Evolutionary conservation across 2,797 vertebrate genomes (phyloP).

Genomic region (Cossypha caffra): DNA sequence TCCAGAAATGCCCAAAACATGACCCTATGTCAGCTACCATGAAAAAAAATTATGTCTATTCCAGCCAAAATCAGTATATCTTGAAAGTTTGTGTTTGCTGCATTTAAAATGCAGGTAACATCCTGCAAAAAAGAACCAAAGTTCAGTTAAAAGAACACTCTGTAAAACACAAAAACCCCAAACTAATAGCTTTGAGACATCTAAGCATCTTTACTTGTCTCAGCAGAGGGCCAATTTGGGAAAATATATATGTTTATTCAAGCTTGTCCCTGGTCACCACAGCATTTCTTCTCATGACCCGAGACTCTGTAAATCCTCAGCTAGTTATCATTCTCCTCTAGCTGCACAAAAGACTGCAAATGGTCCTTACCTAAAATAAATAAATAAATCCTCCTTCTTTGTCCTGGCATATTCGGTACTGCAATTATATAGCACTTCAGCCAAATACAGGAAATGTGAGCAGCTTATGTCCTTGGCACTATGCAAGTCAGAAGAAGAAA

Average conservation of each 20-base stretch:
- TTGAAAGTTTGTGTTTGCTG: neutral
- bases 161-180: neutral
- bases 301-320: neutral
- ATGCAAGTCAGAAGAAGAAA: neutral
- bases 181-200: neutral
- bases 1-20: neutral
- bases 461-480: neutral
- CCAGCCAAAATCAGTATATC: neutral
- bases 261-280: neutral
- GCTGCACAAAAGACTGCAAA: neutral
- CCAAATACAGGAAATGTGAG: neutral
- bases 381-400: neutral
- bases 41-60: neutral
- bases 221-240: neutral
- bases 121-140: neutral
- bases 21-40: rapidly evolving
- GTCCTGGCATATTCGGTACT: neutral
- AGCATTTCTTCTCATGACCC: neutral
- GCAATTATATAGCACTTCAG: neutral
- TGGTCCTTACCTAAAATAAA: neutral
- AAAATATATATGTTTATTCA: neutral
- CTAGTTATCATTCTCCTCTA: neutral
- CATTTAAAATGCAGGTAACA: neutral
- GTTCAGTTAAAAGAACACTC: neutral
- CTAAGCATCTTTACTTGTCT: neutral